Evolutionary conservation across 2,797 vertebrate genomes (phyloP), one percentile per base, ranked within the genome.

Genomic region (Gadopsis marmoratus): DNA sequence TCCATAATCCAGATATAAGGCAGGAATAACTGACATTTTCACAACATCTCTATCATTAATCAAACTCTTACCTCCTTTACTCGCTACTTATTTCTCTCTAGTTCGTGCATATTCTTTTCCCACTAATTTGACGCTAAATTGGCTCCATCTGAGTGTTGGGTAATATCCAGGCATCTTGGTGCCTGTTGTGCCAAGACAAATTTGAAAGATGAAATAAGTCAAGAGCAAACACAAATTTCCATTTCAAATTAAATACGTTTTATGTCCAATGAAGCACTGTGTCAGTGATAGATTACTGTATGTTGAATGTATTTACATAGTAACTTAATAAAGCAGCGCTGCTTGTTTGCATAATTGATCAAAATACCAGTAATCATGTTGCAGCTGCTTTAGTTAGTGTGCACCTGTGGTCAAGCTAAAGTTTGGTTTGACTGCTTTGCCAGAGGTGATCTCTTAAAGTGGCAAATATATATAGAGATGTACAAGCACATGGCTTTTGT

Each of bases 191-290:
- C 85, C 81, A 87, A 89, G 31, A 45, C 54, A 83, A 90, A 86
- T 87, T 55, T 47, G 45, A 81, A 74, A 79, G 78, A 86, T 84
- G 55, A 84, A 88, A 37, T 37, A 37, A 86, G 82, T 74, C 41
- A 60, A 71, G 45, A 71, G 64, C 50, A 87, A 86, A 84, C 50
- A 78, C 29, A 63, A 55, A 86, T 87, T 86, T 86, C 72, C 74
- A 84, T 84, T 88, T 84, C n/a, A 77, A 84, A 87, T 79, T 50
- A 83, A 67, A 76, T 39, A 26, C 45, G 39, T 81, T 80, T 81
- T 56, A 62, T 19, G 6, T 80, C 73, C 21, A 65, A 37, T 51
- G 29, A 84, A 78, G 63, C 75, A 69, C 45, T 29, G 60, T 71
- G 48, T 74, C 73, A 67, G n/a, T 71, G 71, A 86, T 68, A 33